Base-by-base conservation (phyloP, 2,797 vertebrate genomes). In the Xiphorhynchus erythropygius region DNA sequence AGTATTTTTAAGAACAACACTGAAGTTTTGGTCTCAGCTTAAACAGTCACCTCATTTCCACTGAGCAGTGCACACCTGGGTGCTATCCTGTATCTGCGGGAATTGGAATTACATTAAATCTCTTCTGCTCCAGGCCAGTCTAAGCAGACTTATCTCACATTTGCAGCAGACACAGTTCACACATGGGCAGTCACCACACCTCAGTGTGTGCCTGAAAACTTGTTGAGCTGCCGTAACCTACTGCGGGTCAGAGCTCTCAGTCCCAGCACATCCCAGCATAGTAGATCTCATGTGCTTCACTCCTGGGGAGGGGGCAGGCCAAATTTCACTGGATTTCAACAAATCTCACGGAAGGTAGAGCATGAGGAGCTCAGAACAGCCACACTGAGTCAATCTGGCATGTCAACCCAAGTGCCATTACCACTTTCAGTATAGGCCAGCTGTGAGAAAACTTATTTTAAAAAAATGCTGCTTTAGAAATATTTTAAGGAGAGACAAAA, bases 101-200 rank as follows among this genome's bases (percentile, higher is more conserved):
- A 87, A 86, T 2, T 86, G 76, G 64, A 75, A 91, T 90, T 56
- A 94, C 57, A 78, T 53, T 60, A 62, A 94, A 91, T 62, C 76
- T 75, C 76, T 92, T 68, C 57, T 68, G 69, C 87, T 78, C 64
- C 35, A 18, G 93, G 71, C 71, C 60, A 33, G 1, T 11, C 82
- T 91, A 77, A 89, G 53, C 68, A 74, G 91, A 39, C 39, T 95
- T 94, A 91, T 91, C 95, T 89, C 87, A 67, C 85, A 57, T 68
- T 87, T 86, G 73, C 95, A 97, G 93, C 89, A 89, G 78, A 30
- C 57, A 57, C 32, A 60, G 79, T 8, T 93, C 71, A 89, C 0
- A 15, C 75, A 82, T 0, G 16, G 47, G 78, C 67, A 84, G 84
- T 22, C 69, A 33, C 33, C 33, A 15, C 1, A n/a, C 47, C 56